phyloP scores from a whole-genome alignment of 2,113 vertebrate genomes.

The Gopherus evgoodei region DNA sequence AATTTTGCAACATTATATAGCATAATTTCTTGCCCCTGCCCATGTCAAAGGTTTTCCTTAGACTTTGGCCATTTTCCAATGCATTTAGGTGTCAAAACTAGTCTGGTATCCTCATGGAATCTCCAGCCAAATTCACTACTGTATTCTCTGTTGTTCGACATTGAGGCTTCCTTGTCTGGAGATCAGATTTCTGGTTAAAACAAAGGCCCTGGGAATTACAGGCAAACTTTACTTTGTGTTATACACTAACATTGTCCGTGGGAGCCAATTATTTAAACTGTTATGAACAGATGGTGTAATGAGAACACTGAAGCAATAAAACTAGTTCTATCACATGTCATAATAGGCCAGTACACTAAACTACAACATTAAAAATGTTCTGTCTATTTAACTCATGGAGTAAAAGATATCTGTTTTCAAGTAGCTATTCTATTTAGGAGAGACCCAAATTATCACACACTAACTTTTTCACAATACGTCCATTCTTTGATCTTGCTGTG shows the following conservation, averaged over 20 bases:
- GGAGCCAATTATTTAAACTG: slow-evolving; percentile 46
- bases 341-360: not conserved
- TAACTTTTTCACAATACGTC: not conserved
- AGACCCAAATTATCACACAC: not conserved
- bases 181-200: slow-evolving; percentile 53
- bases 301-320: slow-evolving; percentile 20
- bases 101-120: not conserved
- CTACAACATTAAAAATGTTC: slow-evolving; percentile 14
- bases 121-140: not conserved
- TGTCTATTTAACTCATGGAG: slow-evolving; percentile 5
- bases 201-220: slow-evolving; percentile 49
- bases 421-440: not conserved
- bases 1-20: not conserved
- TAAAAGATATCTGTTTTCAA: slow-evolving; percentile 7
- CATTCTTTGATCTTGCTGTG: not conserved
- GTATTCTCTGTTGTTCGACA: slow-evolving; percentile 7
- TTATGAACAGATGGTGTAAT: slow-evolving; percentile 65
- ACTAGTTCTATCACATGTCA: not conserved
- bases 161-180: slow-evolving; percentile 28
- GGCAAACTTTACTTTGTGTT: slow-evolving; percentile 65
- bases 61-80: slow-evolving; percentile 37
- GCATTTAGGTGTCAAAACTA: slow-evolving; percentile 2
- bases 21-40: not conserved
- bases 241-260: slow-evolving; percentile 32
- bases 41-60: not conserved